Base-by-base conservation (phyloP, 2,797 vertebrate genomes). In the Astyanax mexicanus region DNA sequence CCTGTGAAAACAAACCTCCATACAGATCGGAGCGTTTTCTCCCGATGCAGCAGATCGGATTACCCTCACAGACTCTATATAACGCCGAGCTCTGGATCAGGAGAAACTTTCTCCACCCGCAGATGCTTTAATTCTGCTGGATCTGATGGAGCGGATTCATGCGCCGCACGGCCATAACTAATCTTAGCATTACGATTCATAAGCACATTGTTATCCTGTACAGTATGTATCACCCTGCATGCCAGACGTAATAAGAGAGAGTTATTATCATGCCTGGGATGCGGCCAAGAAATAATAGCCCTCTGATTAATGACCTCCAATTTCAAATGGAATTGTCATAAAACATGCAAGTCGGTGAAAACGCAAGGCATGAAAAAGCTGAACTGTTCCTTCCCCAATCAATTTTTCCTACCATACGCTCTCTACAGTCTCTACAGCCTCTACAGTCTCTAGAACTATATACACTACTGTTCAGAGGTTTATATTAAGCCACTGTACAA, bases 191-290 rank as follows among this genome's bases (percentile, higher is more conserved):
- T 40, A 42, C 12, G 60, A 19, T 42, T 42, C 60, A 64, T 42
- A 42, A 25, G 38, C 38, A 64, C 44, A 49, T 47, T 66, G 64
- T 66, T 66, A 32, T n/a, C 4, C 42, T 49, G 42, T 49, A 29
- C 42, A 65, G 21, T 27, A 47, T 29, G 23, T 12, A n/a, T 65
- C 42, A n/a, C 29, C 62, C 23, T 11, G 40, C 23, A 45, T 47
- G 64, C 64, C 64, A 66, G 64, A 49, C 38, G 64, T 32, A 66
- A 66, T 51, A 52, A 38, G 38, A 51, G 23, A 21, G 35, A 7
- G 57, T 75, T 69, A 75, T 52, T 51, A 25, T 69, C 17, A 69
- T 42, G 44, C 17, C 44, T 52, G 55, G 58, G 64, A 66, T 19
- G 42, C 19, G 32, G 64, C 64, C 64, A 66, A 66, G 62, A 66